Percentiles rank a stretch among this genome's conserved stretches.
Evolutionary conservation across 53 echinoderm and acorn worm genomes (phyloP).

Genomic region (Arbacia lixula): DNA sequence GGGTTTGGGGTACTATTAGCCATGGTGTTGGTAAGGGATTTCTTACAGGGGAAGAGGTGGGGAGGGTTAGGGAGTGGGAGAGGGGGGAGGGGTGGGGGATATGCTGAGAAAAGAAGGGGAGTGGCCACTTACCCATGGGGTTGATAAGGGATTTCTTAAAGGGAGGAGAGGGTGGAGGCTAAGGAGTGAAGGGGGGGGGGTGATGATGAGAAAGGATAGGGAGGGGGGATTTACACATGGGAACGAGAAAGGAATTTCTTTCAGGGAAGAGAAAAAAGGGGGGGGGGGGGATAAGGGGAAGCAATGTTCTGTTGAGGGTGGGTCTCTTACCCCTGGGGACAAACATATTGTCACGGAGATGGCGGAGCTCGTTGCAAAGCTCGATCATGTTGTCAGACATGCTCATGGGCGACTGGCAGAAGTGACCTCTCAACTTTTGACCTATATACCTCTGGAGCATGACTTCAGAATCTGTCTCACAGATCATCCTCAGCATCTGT

Average conservation of each 20-base stretch:
- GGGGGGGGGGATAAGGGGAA: neutral
- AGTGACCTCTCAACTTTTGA: constrained; percentile 83
- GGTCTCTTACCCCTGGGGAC: constrained; percentile 85
- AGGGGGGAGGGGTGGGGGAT: neutral
- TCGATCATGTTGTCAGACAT: constrained; percentile 89
- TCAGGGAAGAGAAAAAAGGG: too few species aligned
- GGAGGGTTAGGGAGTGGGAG: neutral
- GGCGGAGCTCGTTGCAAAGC: constrained; percentile 79
- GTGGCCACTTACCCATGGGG: neutral
- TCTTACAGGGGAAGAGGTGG: too few species aligned
- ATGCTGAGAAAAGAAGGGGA: too few species aligned
- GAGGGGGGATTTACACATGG: neutral
- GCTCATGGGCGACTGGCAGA: constrained; percentile 81
- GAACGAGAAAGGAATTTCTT: too few species aligned
- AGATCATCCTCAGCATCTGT: constrained; percentile 97
- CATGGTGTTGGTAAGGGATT: neutral
- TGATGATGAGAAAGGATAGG: neutral
- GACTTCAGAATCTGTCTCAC: constrained; percentile 92
- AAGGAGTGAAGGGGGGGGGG: neutral
- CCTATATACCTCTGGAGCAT: constrained; percentile 91
- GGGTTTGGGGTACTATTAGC: neutral
- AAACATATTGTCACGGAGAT: constrained; percentile 93
- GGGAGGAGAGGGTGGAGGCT: neutral
- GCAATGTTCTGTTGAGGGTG: neutral
- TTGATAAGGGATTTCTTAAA: neutral